A percentile compares a stretch with the other conserved stretches of the same genome.
phyloP scores from a whole-genome alignment of 2,888 invertebrate genomes.

The Drosophila quasianomalipes region DNA sequence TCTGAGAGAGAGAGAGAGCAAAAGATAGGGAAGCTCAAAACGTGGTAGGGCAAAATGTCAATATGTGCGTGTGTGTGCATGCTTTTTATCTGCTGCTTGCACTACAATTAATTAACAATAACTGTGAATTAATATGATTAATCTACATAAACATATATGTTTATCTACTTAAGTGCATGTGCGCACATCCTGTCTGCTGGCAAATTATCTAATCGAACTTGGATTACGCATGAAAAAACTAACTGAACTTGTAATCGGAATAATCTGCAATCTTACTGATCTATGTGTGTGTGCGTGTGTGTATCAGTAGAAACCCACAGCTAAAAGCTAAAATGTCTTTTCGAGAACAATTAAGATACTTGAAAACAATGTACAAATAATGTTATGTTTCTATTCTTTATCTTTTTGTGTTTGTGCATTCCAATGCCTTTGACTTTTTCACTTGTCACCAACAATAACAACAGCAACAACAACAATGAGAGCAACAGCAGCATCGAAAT shows the following conservation, averaged over 20 bases:
- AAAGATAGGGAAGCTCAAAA: constrained; percentile 22
- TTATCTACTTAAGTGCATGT: constrained; percentile 19
- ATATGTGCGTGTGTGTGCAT: constrained; percentile 6
- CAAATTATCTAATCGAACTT: constrained; percentile 56
- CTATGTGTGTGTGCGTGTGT: neutral
- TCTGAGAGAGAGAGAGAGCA: constrained; percentile 10
- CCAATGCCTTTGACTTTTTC: constrained; percentile 54
- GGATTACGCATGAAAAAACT: constrained; percentile 33
- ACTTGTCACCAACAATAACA: constrained; percentile 43
- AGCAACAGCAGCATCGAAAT: constrained; percentile 6
- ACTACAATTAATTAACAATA: constrained; percentile 39
- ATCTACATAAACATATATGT: constrained; percentile 1
- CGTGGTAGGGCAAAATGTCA: constrained; percentile 38
- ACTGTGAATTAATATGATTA: constrained; percentile 39
- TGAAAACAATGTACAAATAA: constrained; percentile 24
- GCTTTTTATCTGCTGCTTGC: constrained; percentile 24
- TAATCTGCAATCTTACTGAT: constrained; percentile 17
- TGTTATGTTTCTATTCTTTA: constrained; percentile 5
- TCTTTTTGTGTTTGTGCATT: constrained; percentile 37
- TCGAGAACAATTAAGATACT: constrained; percentile 20
- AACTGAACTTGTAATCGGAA: constrained; percentile 32
- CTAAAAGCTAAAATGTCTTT: constrained; percentile 22
- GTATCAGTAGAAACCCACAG: constrained; percentile 5
- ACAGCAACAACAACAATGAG: constrained; percentile 1
- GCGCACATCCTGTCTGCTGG: constrained; percentile 42